These are phyloP conservation scores for Hirtodrosophila confusa DNA, from an alignment of 2,888 invertebrate species.

Conservation along the genomic window DNA sequence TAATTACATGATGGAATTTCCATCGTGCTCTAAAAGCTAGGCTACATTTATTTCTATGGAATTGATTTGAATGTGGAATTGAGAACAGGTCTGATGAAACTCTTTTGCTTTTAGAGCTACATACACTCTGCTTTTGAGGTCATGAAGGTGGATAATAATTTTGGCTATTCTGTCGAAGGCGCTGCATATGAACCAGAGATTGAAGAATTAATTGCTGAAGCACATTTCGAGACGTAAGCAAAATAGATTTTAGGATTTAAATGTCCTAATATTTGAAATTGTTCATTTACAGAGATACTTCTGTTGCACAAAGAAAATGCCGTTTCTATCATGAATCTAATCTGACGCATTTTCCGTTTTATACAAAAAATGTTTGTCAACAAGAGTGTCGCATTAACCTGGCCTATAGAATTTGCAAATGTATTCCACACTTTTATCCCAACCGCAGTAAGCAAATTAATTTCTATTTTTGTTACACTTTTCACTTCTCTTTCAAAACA, in stretches of 20 bases:
- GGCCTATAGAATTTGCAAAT: slow-evolving; percentile 80
- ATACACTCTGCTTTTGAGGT: slow-evolving; percentile 82
- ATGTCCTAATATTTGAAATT: neutral
- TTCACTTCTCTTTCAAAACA: neutral
- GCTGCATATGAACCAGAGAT: slow-evolving; percentile 67
- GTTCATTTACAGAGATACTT: slow-evolving; percentile 63
- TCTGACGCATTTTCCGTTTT: slow-evolving; percentile 82
- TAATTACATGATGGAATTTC: too few species aligned
- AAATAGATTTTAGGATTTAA: neutral
- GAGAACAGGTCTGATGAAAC: neutral
- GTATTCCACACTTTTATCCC: slow-evolving; percentile 84
- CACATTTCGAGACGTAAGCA: slow-evolving; percentile 72
- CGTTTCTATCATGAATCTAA: slow-evolving; percentile 82
- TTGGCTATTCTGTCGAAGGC: slow-evolving; percentile 67
- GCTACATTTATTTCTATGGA: neutral
- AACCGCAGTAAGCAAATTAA: slow-evolving; percentile 73
- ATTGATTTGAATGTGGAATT: neutral
- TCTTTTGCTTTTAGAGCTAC: slow-evolving; percentile 63
- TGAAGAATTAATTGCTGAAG: slow-evolving; percentile 77
- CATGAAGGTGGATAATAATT: slow-evolving; percentile 77
- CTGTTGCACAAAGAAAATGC: slow-evolving; percentile 80
- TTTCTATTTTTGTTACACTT: neutral
- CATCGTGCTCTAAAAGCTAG: too few species aligned
- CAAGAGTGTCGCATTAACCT: slow-evolving; percentile 83
- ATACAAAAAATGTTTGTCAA: slow-evolving; percentile 81